A percentile compares a stretch with the other conserved stretches of the same genome.
These are phyloP conservation scores for Escarpia spicata DNA, from an alignment of 2,888 invertebrate genomes.

Conservation along the genomic window DNA sequence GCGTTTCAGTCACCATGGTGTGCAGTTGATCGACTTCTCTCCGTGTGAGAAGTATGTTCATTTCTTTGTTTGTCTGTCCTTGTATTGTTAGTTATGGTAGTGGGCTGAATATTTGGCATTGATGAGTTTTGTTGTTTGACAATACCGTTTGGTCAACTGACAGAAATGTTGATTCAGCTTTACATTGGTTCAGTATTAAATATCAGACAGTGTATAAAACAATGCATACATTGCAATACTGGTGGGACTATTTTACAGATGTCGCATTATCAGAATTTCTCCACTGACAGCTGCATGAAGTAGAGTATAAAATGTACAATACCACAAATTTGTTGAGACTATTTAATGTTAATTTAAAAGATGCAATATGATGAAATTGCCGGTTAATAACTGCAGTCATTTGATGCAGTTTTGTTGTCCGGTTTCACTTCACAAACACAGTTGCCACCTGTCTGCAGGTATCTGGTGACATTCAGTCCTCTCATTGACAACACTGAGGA, in stretches of 20 bases:
- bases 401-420: too few species aligned
- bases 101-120: not conserved
- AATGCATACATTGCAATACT: not conserved
- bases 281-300: too few species aligned
- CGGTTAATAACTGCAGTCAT: too few species aligned
- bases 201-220: too few species aligned
- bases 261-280: too few species aligned
- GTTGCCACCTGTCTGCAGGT: constrained; percentile 66
- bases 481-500: constrained; percentile 73
- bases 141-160: not conserved
- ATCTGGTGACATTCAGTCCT: constrained; percentile 93
- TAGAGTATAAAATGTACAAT: too few species aligned
- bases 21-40: constrained; percentile 96
- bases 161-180: not conserved
- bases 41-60: constrained; percentile 85
- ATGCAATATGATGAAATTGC: too few species aligned
- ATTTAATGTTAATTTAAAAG: too few species aligned
- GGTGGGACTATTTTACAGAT: too few species aligned
- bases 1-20: constrained; percentile 85
- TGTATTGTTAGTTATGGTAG: not conserved
- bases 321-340: too few species aligned
- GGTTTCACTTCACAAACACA: not conserved
- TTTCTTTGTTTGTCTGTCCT: not conserved
- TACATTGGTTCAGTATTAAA: too few species aligned
- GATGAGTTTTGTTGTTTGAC: not conserved